Percentiles rank a stretch among this genome's conserved stretches.
These are phyloP conservation scores for Dendrolimus houi DNA, from an alignment of 2,888 invertebrate genomes.

Conservation along the genomic window DNA sequence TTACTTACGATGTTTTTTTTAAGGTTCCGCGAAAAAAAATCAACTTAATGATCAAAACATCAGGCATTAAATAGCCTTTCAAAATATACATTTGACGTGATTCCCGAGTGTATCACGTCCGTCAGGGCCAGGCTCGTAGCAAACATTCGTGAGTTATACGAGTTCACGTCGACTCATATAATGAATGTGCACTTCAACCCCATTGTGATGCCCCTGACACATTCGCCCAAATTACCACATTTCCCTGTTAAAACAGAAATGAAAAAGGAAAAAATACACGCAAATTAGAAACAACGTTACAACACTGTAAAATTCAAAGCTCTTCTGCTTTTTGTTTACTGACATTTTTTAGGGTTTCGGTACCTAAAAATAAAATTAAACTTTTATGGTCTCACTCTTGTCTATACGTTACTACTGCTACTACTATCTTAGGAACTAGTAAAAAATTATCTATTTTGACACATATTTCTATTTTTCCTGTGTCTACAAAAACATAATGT, in stretches of 20 bases:
- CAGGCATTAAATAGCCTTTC: background rate
- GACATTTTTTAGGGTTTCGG: constrained; percentile 1
- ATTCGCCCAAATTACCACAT: constrained; percentile 32
- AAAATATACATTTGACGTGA: background rate
- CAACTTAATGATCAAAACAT: too few species aligned
- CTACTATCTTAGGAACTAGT: too few species aligned
- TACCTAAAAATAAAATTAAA: constrained; percentile 2
- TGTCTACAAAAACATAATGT: too few species aligned
- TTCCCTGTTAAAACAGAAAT: constrained; percentile 3
- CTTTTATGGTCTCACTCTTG: too few species aligned
- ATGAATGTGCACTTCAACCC: constrained; percentile 37
- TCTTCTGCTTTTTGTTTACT: too few species aligned
- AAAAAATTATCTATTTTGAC: too few species aligned
- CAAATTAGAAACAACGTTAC: constrained; percentile 10
- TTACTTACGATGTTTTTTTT: too few species aligned
- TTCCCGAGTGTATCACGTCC: constrained; percentile 24
- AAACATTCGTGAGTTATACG: constrained; percentile 31
- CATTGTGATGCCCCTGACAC: constrained; percentile 31
- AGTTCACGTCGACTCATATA: constrained; percentile 28
- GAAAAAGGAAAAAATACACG: constrained; percentile 10
- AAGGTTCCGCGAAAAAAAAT: too few species aligned
- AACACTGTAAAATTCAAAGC: constrained; percentile 7
- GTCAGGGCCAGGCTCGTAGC: constrained; percentile 29
- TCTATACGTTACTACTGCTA: too few species aligned
- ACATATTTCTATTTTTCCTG: too few species aligned